These are phyloP conservation scores for Hemaris fuciformis DNA, from an alignment of 2,888 invertebrate species.

Conservation along the genomic window DNA sequence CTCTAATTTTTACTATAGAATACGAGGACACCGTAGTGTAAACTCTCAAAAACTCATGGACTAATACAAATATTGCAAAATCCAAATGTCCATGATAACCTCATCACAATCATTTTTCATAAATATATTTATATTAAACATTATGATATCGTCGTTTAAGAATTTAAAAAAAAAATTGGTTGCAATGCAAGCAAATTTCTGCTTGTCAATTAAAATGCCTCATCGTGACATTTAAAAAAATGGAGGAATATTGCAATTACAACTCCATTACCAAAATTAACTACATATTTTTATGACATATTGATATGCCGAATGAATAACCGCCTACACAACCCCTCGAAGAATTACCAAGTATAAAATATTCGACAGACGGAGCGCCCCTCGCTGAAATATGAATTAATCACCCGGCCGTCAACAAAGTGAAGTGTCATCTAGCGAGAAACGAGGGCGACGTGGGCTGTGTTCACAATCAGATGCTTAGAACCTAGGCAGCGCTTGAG, in stretches of 20 bases:
- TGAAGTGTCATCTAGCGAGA: constrained; percentile 63
- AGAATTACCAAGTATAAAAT: constrained; percentile 41
- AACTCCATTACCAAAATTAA: not conserved
- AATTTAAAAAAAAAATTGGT: too few relatives aligned
- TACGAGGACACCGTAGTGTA: too few relatives aligned
- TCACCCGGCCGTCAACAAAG: constrained; percentile 61
- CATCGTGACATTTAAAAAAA: not conserved
- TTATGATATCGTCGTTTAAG: too few relatives aligned
- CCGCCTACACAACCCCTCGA: constrained; percentile 30
- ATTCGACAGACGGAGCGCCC: constrained; percentile 38
- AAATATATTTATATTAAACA: too few relatives aligned
- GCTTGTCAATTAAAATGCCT: too few relatives aligned
- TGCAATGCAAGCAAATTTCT: too few relatives aligned
- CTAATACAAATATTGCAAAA: too few relatives aligned
- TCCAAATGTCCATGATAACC: too few relatives aligned
- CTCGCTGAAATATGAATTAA: constrained; percentile 59
- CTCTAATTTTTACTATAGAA: too few relatives aligned
- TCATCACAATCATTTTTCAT: too few relatives aligned
- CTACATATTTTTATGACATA: not conserved
- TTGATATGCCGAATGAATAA: constrained; percentile 2
- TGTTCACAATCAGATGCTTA: constrained; percentile 36
- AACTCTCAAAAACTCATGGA: too few relatives aligned
- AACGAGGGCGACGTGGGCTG: constrained; percentile 34
- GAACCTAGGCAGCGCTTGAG: not conserved
- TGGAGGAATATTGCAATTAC: not conserved